Evolutionary conservation across 2,113 vertebrate genomes (phyloP), one percentile per base, ranked within the genome.

Genomic region (Eurystomus gularis): DNA sequence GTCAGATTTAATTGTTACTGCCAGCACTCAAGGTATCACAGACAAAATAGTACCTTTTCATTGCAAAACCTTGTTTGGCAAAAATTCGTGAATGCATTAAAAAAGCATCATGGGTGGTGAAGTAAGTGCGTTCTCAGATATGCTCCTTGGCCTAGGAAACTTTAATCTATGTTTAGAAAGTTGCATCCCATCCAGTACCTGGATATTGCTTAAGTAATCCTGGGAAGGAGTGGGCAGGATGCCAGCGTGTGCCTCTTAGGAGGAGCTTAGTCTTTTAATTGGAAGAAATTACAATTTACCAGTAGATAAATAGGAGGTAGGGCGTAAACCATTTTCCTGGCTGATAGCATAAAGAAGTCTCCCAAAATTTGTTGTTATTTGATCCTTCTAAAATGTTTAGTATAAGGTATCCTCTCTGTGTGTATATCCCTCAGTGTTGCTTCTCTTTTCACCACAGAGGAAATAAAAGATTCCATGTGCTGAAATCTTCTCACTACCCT

Each of bases 31-130:
- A 21, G 28, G 9, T 77, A 80, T 6, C 20, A 42, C 52, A 52
- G 58, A 64, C 9, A 75, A 77, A 93, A 31, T n/a, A 18, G 16
- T 60, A 44, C 9, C 9, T 69, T 83, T 78, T 54, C 2, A 11
- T 24, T 65, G 26, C 62, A 88, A 94, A 73, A 61, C 25, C 3
- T 3, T 83, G 33, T 72, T 80, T 69, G 40, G n/a, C 18, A 88
- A 62, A 86, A 88, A 40, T 35, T 10, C 37, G 17, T 60, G 35
- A 86, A 13, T 57, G 4, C 61, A 61, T 80, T 75, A 48, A 48
- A 80, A n/a, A 72, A 77, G 29, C 18, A n/a, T 80, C 15, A 17
- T 0, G 0, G 0, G 2, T 65, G 35, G 39, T 61, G 40, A 58
- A 83, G 6, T 62, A 64, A 46, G 10, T n/a, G 12, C 5, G 1